A percentile compares a stretch with the other conserved stretches of the same genome.
Evolutionary conservation across 2,113 vertebrate species (phyloP).

Genomic region (Haliaeetus leucogaster): DNA sequence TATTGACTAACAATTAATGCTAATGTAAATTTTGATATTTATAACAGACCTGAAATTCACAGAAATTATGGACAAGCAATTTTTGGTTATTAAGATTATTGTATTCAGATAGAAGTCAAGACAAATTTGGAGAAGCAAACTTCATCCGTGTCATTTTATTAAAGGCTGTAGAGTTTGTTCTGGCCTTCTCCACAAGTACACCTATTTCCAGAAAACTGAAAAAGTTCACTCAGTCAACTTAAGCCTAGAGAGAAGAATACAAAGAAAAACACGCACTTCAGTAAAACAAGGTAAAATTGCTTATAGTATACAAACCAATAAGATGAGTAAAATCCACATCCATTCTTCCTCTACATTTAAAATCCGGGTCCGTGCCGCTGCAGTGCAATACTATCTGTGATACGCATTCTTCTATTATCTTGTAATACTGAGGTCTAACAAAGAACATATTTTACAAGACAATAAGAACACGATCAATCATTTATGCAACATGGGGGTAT

Average conservation of each 20-base stretch:
- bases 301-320: constrained; percentile 78
- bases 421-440: constrained; percentile 94
- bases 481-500: not conserved
- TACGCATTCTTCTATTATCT: constrained; percentile 94
- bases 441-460: not conserved
- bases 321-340: constrained; percentile 92
- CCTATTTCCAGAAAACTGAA: not conserved
- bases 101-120: not conserved
- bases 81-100: not conserved
- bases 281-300: not conserved
- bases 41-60: not conserved
- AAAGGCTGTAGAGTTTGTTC: not conserved
- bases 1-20: not conserved
- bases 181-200: not conserved
- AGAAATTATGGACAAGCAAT: not conserved
- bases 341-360: constrained; percentile 87
- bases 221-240: not conserved
- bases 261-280: not conserved
- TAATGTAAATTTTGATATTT: not conserved
- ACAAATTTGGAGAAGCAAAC: not conserved
- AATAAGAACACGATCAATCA: not conserved
- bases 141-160: not conserved
- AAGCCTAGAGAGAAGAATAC: not conserved
- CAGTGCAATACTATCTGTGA: constrained; percentile 93
- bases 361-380: constrained; percentile 93